Conservation (phyloP, 1,140 invertebrate genomes). For the Megathymus violae region DNA sequence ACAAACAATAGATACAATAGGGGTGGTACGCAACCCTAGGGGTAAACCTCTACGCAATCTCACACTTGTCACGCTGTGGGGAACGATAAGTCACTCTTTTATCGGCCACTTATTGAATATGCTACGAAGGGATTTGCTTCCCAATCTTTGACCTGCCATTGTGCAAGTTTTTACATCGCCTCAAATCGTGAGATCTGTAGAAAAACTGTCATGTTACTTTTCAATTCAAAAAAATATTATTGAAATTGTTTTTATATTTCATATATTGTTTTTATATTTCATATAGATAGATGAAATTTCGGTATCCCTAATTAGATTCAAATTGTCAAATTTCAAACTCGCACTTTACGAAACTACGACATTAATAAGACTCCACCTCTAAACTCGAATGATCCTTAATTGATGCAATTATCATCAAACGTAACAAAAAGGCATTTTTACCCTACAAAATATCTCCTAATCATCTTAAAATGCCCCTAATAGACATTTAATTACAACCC, state of each 20-base stretch:
- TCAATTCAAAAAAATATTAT: slow-evolving; percentile 42
- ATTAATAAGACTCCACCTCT: slow-evolving; percentile 8
- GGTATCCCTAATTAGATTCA: slow-evolving; percentile 10
- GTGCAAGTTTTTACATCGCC: slow-evolving; percentile 67
- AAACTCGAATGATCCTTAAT: slow-evolving; percentile 52
- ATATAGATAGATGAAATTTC: neutral
- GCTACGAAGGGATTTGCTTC: slow-evolving; percentile 52
- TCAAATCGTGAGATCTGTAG: slow-evolving; percentile 45
- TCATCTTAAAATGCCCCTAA: slow-evolving; percentile 75
- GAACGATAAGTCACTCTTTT: slow-evolving; percentile 34
- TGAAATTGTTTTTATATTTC: slow-evolving; percentile 12
- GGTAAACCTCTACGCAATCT: slow-evolving; percentile 42
- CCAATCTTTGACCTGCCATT: slow-evolving; percentile 45
- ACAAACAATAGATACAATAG: slow-evolving; percentile 57
- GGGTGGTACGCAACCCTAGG: slow-evolving; percentile 45
- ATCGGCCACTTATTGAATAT: slow-evolving; percentile 57
- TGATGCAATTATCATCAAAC: slow-evolving; percentile 63
- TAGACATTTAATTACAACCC: slow-evolving; percentile 80
- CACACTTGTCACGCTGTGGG: slow-evolving; percentile 70
- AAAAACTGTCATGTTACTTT: slow-evolving; percentile 3
- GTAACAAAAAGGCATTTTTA: slow-evolving; percentile 46
- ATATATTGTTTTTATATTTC: neutral
- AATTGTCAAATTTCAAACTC: slow-evolving; percentile 12
- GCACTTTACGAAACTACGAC: slow-evolving; percentile 8
- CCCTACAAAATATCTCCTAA: slow-evolving; percentile 69